Evolutionary conservation across 2,797 vertebrate genomes (phyloP).

Genomic region (Staurois parvus): DNA sequence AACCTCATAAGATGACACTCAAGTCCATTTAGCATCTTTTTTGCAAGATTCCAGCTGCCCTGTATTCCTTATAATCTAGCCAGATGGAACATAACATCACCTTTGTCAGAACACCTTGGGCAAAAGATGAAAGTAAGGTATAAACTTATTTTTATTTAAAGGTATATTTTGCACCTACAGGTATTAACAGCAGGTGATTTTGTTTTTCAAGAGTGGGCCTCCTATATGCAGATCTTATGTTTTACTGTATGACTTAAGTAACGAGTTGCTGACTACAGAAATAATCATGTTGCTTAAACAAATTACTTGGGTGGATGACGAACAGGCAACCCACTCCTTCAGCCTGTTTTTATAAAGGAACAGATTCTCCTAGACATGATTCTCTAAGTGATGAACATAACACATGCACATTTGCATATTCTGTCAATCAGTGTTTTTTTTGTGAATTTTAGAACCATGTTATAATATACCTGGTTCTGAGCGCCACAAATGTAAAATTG

Average conservation of each 20-base stretch:
- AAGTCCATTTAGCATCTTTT: too few relatives aligned
- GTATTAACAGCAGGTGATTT: too few relatives aligned
- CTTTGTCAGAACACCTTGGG: too few relatives aligned
- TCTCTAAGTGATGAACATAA: background rate
- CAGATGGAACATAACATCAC: too few relatives aligned
- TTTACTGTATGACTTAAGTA: background rate
- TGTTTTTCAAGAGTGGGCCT: too few relatives aligned
- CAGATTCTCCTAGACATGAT: background rate
- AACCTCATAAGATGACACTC: too few relatives aligned
- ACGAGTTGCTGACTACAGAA: background rate
- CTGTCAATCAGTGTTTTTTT: background rate
- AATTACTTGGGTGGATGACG: conserved; percentile 1
- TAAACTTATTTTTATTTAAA: too few relatives aligned
- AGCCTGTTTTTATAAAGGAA: background rate
- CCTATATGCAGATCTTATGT: too few relatives aligned
- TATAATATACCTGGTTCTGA: conserved; percentile 11
- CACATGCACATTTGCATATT: conserved; percentile 10
- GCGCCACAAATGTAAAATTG: background rate
- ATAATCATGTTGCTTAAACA: background rate
- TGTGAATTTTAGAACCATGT: background rate
- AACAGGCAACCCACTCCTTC: background rate
- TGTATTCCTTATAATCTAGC: too few relatives aligned
- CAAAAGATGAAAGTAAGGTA: too few relatives aligned
- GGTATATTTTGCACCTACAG: too few relatives aligned
- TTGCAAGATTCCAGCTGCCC: too few relatives aligned